Conservation (phyloP, 2,888 invertebrate species). For the Idaea biselata region DNA sequence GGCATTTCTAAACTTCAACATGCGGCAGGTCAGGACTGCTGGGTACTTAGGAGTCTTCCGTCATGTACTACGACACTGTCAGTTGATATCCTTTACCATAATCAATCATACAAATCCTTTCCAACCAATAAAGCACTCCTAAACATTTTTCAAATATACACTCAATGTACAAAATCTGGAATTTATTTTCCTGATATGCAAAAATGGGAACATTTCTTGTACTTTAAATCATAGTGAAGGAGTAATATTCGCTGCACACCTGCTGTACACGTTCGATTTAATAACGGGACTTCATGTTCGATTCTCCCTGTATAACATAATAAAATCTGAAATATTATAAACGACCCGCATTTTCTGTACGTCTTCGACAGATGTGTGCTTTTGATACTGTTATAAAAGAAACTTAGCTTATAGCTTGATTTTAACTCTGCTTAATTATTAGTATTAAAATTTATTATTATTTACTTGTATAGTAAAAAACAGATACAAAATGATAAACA, state of each 20-base stretch:
- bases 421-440: too few relatives aligned
- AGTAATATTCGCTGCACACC: slow-evolving; percentile 59
- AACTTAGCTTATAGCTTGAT: not conserved
- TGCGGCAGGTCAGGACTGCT: too few relatives aligned
- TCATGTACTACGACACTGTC: too few relatives aligned
- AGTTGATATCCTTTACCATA: not conserved
- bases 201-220: slow-evolving; percentile 6
- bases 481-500: too few relatives aligned
- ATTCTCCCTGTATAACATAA: slow-evolving; percentile 40
- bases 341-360: slow-evolving; percentile 20
- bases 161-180: not conserved
- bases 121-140: not conserved
- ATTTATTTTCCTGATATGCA: slow-evolving; percentile 3
- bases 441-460: too few relatives aligned
- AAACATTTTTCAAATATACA: slow-evolving; percentile 1
- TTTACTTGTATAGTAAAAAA: too few relatives aligned
- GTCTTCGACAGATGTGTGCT: slow-evolving; percentile 22
- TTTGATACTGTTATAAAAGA: slow-evolving; percentile 11
- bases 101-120: not conserved
- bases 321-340: slow-evolving; percentile 26
- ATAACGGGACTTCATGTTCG: slow-evolving; percentile 65
- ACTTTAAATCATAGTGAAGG: slow-evolving; percentile 34
- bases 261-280: slow-evolving; percentile 64
- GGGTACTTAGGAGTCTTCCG: too few relatives aligned
- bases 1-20: too few relatives aligned